Percentiles rank a stretch among this genome's conserved stretches.
Evolutionary conservation across 2,113 vertebrate species (phyloP).

Genomic region (Blennius ocellaris): DNA sequence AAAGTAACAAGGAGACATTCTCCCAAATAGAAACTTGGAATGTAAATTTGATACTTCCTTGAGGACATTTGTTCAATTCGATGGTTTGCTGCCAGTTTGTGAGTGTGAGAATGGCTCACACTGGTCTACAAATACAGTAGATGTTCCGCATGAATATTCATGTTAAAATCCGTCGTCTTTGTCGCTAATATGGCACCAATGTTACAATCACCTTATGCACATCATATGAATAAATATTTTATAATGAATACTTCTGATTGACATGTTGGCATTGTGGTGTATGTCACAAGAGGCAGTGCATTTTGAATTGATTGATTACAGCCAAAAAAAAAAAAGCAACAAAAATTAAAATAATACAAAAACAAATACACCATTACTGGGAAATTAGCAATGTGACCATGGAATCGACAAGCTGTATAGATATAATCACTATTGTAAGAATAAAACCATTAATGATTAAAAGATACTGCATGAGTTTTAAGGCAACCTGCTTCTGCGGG

Average conservation of each 20-base stretch:
- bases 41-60: slow-evolving; percentile 69
- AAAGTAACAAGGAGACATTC: slow-evolving; percentile 56
- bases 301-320: slow-evolving; percentile 82
- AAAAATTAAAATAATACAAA: slow-evolving; percentile 56
- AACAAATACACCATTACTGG: slow-evolving; percentile 68
- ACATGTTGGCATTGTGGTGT: slow-evolving; percentile 66
- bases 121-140: slow-evolving; percentile 13
- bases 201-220: slow-evolving; percentile 84
- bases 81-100: slow-evolving; percentile 31
- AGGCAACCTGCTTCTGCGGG: slow-evolving; percentile 71
- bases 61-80: slow-evolving; percentile 45
- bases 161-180: slow-evolving; percentile 30
- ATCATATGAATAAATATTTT: slow-evolving; percentile 44
- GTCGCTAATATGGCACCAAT: slow-evolving; percentile 73
- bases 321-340: slow-evolving; percentile 65
- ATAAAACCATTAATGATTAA: slow-evolving; percentile 34
- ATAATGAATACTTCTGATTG: slow-evolving; percentile 44
- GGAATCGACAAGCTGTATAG: slow-evolving; percentile 70
- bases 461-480: slow-evolving; percentile 58
- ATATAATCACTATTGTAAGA: slow-evolving; percentile 60
- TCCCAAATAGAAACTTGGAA: slow-evolving; percentile 70
- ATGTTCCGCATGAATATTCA: slow-evolving; percentile 23
- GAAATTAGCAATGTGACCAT: slow-evolving; percentile 68
- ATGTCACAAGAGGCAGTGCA: slow-evolving; percentile 77
- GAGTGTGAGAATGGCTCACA: slow-evolving; percentile 29